A percentile compares a stretch with the other conserved stretches of the same genome.
These are phyloP conservation scores for Sympetrum striolatum DNA, from an alignment of 2,888 invertebrate genomes.

Conservation along the genomic window DNA sequence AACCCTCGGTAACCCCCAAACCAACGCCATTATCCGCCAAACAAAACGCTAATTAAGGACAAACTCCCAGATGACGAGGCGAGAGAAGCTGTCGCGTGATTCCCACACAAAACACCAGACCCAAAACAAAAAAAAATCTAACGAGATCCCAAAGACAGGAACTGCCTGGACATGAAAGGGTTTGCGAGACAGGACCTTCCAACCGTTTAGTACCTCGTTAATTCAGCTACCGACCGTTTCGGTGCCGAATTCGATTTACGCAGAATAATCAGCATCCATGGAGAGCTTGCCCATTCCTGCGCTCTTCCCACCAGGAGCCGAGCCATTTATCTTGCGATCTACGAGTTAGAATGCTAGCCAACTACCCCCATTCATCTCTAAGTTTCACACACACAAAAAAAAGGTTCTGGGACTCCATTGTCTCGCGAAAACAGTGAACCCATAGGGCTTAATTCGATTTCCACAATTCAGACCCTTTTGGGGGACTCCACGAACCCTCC, in stretches of 20 bases:
- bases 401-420: neutral
- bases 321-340: constrained; percentile 22
- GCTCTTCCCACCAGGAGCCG: neutral
- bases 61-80: neutral
- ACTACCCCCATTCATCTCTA: neutral
- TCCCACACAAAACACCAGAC: neutral
- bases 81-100: neutral
- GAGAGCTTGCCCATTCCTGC: neutral
- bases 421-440: constrained; percentile 3
- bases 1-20: too few relatives aligned
- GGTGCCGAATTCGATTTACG: neutral
- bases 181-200: neutral
- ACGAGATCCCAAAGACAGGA: neutral
- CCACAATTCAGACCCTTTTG: constrained; percentile 31
- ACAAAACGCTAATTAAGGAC: neutral
- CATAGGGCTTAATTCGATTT: constrained; percentile 12
- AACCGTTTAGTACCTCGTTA: neutral
- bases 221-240: neutral
- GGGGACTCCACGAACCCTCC: neutral
- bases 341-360: neutral
- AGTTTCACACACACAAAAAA: neutral
- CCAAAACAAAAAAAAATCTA: neutral
- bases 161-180: neutral
- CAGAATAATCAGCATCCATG: constrained; percentile 17
- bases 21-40: neutral